Evolutionary conservation across 2,113 vertebrate species (phyloP).

Genomic region (Erythrolamprus reginae): DNA sequence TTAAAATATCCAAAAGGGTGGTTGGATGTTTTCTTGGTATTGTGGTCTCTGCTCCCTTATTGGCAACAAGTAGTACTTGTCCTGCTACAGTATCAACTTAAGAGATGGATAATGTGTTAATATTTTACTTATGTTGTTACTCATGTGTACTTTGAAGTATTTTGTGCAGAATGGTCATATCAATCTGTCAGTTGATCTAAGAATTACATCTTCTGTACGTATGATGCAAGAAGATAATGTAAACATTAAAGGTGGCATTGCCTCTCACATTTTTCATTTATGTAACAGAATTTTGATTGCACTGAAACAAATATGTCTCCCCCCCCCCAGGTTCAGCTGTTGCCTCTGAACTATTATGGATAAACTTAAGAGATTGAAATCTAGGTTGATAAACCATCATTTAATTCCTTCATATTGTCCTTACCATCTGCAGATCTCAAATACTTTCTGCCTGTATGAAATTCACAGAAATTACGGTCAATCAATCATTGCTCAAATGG

Average conservation of each 20-base stretch:
- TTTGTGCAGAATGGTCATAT: not conserved
- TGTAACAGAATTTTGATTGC: not conserved
- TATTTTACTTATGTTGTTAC: not conserved
- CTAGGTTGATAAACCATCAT: not conserved
- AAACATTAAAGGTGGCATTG: not conserved
- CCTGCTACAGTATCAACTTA: too few relatives aligned
- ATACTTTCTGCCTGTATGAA: not conserved
- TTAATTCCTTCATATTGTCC: not conserved
- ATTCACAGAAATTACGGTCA: not conserved
- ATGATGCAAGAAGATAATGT: not conserved
- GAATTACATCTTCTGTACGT: too few relatives aligned
- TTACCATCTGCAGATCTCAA: not conserved
- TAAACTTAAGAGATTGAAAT: not conserved
- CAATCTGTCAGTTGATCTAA: not conserved
- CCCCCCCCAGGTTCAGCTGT: not conserved
- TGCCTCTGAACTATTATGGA: not conserved
- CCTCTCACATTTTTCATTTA: not conserved
- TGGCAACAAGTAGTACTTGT: too few relatives aligned
- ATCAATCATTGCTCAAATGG: not conserved
- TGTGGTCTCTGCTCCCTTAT: too few relatives aligned
- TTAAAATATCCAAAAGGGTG: not conserved
- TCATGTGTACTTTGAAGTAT: not conserved
- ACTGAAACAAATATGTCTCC: not conserved
- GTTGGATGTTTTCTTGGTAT: not conserved
- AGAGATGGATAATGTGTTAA: not conserved